These are phyloP conservation scores for Phytoseiulus persimilis DNA, from an alignment of 2,888 invertebrate species.

Conservation along the genomic window DNA sequence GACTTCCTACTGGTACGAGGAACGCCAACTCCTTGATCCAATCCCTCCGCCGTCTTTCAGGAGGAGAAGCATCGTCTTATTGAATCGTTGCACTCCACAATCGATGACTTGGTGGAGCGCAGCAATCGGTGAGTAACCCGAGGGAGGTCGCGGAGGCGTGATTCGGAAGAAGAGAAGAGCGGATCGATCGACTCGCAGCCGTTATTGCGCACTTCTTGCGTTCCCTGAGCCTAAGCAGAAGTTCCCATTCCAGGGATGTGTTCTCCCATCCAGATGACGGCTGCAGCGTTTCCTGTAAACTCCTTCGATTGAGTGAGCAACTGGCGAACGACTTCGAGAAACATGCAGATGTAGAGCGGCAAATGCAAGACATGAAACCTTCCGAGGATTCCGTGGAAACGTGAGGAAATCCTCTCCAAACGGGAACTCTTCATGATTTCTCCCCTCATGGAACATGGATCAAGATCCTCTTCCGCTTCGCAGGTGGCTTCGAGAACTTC, in stretches of 20 bases:
- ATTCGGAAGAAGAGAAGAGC: too few relatives aligned
- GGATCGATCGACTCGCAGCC: too few relatives aligned
- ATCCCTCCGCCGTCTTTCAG: not conserved
- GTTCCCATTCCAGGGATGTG: not conserved
- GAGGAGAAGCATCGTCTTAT: not conserved
- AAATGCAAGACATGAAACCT: not conserved
- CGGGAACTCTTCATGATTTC: not conserved
- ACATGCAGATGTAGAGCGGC: not conserved
- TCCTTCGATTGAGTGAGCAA: slow-evolving; percentile 6
- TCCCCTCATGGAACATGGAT: too few relatives aligned
- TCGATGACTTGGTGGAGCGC: slow-evolving; percentile 9
- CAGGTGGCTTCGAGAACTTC: not conserved
- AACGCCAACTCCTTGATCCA: not conserved
- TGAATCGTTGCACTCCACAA: not conserved
- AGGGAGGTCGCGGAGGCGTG: not conserved
- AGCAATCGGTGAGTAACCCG: slow-evolving; percentile 13
- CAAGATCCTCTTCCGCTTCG: not conserved
- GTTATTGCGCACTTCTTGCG: too few relatives aligned
- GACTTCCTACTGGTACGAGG: too few relatives aligned
- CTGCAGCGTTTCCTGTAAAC: not conserved
- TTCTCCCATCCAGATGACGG: slow-evolving; percentile 19
- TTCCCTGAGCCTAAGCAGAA: not conserved
- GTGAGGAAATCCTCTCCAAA: not conserved
- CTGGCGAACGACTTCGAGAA: not conserved
- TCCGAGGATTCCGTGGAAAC: not conserved